Evolutionary conservation across 2,888 invertebrate genomes (phyloP).

Genomic region (Dryomyza anilis): DNA sequence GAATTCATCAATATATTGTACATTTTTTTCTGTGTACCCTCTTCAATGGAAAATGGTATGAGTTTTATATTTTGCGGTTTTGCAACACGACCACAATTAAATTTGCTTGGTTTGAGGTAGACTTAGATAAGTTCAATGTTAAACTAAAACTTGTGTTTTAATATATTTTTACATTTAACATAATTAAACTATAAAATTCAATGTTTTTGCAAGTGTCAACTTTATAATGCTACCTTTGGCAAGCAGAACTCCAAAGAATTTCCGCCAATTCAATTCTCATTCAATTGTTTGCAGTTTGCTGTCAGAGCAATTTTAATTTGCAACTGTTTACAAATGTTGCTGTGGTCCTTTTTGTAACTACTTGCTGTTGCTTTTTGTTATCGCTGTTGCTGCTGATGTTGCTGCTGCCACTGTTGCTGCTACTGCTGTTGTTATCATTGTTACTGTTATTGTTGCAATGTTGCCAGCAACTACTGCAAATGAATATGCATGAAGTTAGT

Average conservation of each 20-base stretch:
- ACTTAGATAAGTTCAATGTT: too few species aligned
- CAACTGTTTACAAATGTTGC: constrained; percentile 17
- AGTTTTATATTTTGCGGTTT: constrained; percentile 6
- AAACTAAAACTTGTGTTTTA: too few species aligned
- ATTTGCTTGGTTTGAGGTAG: too few species aligned
- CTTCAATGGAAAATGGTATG: too few species aligned
- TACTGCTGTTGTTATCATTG: neutral
- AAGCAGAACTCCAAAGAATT: neutral
- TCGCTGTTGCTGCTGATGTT: neutral
- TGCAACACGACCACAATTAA: constrained; percentile 2
- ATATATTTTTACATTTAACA: too few species aligned
- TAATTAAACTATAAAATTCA: too few species aligned
- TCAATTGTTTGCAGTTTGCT: too few species aligned
- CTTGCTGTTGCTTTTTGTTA: neutral
- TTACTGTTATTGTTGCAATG: neutral
- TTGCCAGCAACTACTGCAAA: constrained; percentile 2
- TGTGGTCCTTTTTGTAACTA: neutral
- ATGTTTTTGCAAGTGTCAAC: neutral
- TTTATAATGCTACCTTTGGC: neutral
- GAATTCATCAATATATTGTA: too few species aligned
- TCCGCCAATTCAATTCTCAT: neutral
- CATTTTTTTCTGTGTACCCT: too few species aligned
- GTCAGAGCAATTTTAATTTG: constrained; percentile 6
- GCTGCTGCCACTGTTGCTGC: neutral
- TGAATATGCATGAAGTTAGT: constrained; percentile 16